These are phyloP conservation scores for Chinchilla lanigera DNA, from an alignment of 2,113 vertebrate species.

Conservation along the genomic window DNA sequence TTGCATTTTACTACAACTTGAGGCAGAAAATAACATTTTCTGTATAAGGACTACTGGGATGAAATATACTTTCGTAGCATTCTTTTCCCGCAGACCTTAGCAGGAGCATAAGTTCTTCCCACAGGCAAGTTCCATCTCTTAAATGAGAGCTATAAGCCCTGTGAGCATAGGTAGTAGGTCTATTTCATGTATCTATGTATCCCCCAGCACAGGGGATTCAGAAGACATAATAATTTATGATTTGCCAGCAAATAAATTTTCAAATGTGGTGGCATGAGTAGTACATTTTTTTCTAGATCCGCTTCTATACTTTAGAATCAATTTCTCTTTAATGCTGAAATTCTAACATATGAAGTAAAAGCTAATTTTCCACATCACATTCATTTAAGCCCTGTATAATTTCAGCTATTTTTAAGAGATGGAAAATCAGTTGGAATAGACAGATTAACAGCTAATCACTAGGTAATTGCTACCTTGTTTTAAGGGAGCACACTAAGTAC, in stretches of 20 bases:
- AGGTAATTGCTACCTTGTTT: constrained; percentile 76
- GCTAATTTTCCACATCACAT: constrained; percentile 76
- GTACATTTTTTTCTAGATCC: background rate
- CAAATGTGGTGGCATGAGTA: background rate
- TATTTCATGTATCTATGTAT: background rate
- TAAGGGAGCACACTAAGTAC: constrained; percentile 59
- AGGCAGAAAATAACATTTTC: background rate
- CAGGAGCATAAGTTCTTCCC: background rate
- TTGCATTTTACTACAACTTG: background rate
- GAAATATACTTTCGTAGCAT: background rate
- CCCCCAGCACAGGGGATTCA: background rate
- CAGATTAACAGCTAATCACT: constrained; percentile 74
- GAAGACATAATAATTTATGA: constrained; percentile 22
- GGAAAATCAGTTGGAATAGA: constrained; percentile 77
- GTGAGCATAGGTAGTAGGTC: background rate
- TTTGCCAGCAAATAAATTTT: background rate
- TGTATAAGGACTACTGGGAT: background rate
- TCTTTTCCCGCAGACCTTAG: background rate
- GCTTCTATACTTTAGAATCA: constrained; percentile 53
- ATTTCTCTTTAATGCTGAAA: constrained; percentile 75
- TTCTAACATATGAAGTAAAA: constrained; percentile 70
- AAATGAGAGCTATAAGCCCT: background rate
- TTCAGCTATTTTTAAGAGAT: constrained; percentile 80
- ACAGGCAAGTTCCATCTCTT: background rate
- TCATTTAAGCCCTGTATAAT: constrained; percentile 76